Percentiles rank a stretch among this genome's conserved stretches.
phyloP scores from a whole-genome alignment of 2,888 invertebrate genomes.

The Pyrrhosoma nymphula region DNA sequence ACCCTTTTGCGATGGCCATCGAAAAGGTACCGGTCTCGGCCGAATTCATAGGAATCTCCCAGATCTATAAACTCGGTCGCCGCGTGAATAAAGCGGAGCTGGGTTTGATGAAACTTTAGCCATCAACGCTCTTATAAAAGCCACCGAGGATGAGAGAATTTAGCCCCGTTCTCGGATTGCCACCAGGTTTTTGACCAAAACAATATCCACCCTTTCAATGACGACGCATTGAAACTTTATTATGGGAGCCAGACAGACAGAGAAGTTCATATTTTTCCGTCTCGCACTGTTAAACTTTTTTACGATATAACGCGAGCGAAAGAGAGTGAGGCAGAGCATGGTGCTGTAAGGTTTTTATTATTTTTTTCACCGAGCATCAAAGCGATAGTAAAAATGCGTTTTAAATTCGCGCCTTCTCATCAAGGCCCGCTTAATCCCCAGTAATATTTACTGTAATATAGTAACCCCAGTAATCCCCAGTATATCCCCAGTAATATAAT shows the following conservation, averaged over 20 bases:
- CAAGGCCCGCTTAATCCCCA: not conserved
- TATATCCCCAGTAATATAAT: not conserved
- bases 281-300: constrained; percentile 34
- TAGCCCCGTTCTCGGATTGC: not conserved
- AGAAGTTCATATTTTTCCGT: constrained; percentile 36
- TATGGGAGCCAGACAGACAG: not conserved
- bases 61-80: not conserved
- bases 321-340: not conserved
- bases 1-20: not conserved
- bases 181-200: not conserved
- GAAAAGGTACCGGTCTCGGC: not conserved
- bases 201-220: not conserved
- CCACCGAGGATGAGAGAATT: not conserved
- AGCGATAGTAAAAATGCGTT: not conserved
- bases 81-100: not conserved
- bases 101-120: not conserved
- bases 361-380: not conserved
- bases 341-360: not conserved
- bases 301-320: not conserved
- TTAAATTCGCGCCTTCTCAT: constrained; percentile 34
- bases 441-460: no score
- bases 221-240: constrained; percentile 32
- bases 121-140: constrained; percentile 24
- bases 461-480: not conserved
- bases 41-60: not conserved